Evolutionary conservation across 2,888 invertebrate species (phyloP).

Genomic region (Clanis bilineata): DNA sequence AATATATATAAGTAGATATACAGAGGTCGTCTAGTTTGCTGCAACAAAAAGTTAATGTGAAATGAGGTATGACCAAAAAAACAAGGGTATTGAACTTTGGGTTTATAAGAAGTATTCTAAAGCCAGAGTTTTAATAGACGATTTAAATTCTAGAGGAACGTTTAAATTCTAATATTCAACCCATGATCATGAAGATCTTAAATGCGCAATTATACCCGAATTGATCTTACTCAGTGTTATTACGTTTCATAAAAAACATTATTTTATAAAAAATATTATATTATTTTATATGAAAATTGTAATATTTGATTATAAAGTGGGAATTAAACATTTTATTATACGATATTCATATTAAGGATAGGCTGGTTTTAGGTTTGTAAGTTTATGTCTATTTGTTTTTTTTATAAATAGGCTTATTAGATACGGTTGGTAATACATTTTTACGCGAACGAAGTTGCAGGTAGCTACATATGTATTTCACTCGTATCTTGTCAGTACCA

Average conservation of each 20-base stretch:
- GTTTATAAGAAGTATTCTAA: neutral
- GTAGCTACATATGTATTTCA: neutral
- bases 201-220: neutral
- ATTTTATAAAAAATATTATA: neutral
- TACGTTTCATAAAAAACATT: neutral
- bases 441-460: too few relatives aligned
- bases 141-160: neutral
- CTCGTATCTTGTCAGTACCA: neutral
- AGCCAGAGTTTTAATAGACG: too few relatives aligned
- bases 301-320: too few relatives aligned
- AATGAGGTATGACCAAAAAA: neutral
- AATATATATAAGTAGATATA: too few relatives aligned
- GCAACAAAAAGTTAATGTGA: slow-evolving; percentile 13
- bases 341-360: too few relatives aligned
- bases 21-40: slow-evolving; percentile 1
- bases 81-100: neutral
- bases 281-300: neutral
- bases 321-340: too few relatives aligned
- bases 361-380: too few relatives aligned
- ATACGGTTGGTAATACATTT: too few relatives aligned
- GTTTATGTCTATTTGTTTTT: too few relatives aligned
- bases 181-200: neutral
- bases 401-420: neutral
- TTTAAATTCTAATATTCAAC: neutral
- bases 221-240: too few relatives aligned